Conservation (phyloP, 2,797 vertebrate genomes). For the Lepilemur septentrionalis region DNA sequence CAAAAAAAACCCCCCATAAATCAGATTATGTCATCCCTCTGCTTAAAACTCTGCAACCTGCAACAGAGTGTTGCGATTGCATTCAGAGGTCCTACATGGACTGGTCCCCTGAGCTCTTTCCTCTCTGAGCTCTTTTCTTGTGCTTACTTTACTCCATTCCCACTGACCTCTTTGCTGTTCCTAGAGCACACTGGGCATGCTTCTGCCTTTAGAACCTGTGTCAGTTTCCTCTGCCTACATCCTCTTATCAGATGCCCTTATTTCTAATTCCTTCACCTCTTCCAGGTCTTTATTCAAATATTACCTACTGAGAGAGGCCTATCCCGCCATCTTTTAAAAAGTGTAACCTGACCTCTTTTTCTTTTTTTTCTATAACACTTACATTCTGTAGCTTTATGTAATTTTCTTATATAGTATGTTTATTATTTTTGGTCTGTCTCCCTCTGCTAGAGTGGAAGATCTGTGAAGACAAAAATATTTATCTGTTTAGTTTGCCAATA, state of each 20-base stretch:
- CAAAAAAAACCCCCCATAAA: too few relatives aligned
- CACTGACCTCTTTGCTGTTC: neutral
- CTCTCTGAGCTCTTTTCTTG: neutral
- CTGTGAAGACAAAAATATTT: neutral
- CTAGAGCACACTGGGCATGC: neutral
- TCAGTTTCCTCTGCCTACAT: neutral
- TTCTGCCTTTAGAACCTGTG: neutral
- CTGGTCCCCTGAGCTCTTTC: neutral
- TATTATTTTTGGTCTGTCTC: neutral
- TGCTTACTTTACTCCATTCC: neutral
- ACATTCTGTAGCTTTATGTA: slow-evolving; percentile 14
- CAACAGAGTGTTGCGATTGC: neutral
- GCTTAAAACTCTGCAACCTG: neutral
- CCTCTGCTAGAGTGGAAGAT: neutral
- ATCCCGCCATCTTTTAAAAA: neutral
- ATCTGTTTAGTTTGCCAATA: neutral
- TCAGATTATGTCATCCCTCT: neutral
- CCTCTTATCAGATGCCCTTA: neutral
- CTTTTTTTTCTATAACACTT: neutral
- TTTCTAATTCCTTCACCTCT: neutral
- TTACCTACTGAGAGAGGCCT: neutral
- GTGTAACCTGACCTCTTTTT: neutral
- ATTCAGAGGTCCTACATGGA: neutral
- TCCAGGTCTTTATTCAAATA: neutral
- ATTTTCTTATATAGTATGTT: neutral